Conservation (phyloP, 2,888 invertebrate genomes). For the Drosophila mettleri region DNA sequence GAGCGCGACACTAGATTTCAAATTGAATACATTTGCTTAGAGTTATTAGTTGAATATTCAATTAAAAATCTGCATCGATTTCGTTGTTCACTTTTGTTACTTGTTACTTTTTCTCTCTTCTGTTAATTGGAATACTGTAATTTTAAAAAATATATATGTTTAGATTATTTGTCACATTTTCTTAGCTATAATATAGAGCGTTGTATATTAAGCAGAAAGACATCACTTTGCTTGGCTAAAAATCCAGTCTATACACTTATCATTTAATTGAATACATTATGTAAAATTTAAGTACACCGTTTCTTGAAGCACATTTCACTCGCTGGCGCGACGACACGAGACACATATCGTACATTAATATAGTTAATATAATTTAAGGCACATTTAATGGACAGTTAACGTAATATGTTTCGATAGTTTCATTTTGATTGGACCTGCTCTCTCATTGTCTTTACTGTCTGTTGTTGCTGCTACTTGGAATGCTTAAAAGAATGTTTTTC, state of each 20-base stretch:
- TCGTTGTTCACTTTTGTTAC: conserved; percentile 62
- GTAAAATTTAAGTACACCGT: conserved; percentile 61
- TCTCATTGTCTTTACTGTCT: conserved; percentile 62
- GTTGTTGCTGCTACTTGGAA: conserved; percentile 54
- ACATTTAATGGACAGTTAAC: conserved; percentile 77
- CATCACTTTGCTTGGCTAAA: conserved; percentile 68
- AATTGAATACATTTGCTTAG: conserved; percentile 26
- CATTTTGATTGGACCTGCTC: conserved; percentile 77
- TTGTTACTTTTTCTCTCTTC: conserved; percentile 31
- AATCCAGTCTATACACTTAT: conserved; percentile 77
- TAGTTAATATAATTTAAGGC: conserved; percentile 68
- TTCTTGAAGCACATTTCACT: conserved; percentile 52
- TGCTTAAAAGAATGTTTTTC: conserved; percentile 70
- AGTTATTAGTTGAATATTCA: conserved; percentile 14
- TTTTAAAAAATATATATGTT: conserved; percentile 39
- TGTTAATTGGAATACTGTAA: conserved; percentile 64
- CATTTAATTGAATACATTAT: conserved; percentile 56
- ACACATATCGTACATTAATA: conserved; percentile 30
- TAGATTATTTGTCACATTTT: conserved; percentile 45
- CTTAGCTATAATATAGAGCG: conserved; percentile 69
- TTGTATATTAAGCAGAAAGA: conserved; percentile 74
- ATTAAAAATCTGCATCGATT: conserved; percentile 46
- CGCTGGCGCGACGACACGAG: conserved; percentile 22
- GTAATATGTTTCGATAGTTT: conserved; percentile 14
- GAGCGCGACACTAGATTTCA: conserved; percentile 25